Conservation (phyloP, 1,140 invertebrate species). For the Neomicropteryx cornuta region DNA sequence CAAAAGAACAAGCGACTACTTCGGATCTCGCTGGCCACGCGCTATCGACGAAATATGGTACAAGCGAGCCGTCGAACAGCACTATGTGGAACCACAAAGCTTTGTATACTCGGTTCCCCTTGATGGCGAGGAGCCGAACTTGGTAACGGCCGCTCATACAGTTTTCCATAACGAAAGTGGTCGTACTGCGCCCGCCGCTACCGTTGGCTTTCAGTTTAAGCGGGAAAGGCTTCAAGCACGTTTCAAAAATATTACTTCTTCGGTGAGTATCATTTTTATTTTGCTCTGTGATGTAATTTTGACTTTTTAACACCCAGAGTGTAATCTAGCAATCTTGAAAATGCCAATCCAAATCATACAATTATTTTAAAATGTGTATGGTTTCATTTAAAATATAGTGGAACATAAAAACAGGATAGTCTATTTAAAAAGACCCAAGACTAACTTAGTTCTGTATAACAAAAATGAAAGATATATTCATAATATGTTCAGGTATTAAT, state of each 20-base stretch:
- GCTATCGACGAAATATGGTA: constrained; percentile 93
- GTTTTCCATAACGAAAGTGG: constrained; percentile 60
- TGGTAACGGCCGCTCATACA: constrained; percentile 81
- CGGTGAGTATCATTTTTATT: constrained; percentile 26
- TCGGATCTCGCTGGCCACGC: constrained; percentile 50
- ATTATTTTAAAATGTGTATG: too few relatives aligned
- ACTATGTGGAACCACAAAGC: constrained; percentile 65
- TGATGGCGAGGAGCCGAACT: constrained; percentile 29
- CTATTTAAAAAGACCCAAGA: too few relatives aligned
- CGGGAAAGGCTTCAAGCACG: constrained; percentile 61
- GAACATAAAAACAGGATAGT: too few relatives aligned
- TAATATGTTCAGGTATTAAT: too few relatives aligned
- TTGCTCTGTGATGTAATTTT: too few relatives aligned
- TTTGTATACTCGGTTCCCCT: constrained; percentile 65
- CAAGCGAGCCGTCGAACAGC: constrained; percentile 80
- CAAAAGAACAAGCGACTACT: too few relatives aligned
- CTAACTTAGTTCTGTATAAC: too few relatives aligned
- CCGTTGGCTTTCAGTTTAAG: constrained; percentile 84
- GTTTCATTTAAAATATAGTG: too few relatives aligned
- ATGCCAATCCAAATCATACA: too few relatives aligned
- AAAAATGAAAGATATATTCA: too few relatives aligned
- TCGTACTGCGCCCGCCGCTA: constrained; percentile 69
- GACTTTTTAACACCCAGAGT: too few relatives aligned
- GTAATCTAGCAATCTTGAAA: too few relatives aligned
- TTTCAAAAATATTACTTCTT: constrained; percentile 70